Conservation (phyloP, 2,888 invertebrate species). For the Schizotus pectinicornis region DNA sequence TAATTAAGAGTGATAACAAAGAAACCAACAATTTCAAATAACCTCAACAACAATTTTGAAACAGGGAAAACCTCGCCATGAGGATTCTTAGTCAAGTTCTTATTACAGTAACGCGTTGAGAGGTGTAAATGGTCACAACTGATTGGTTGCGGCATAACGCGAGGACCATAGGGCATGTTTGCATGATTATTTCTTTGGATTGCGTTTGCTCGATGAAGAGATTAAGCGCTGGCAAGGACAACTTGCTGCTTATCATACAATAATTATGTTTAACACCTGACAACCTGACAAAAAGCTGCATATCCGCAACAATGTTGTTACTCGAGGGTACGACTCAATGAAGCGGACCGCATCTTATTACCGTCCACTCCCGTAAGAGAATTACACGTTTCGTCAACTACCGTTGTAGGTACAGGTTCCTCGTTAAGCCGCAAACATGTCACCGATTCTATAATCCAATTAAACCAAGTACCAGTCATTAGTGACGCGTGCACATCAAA, state of each 20-base stretch:
- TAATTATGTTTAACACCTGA: constrained; percentile 15
- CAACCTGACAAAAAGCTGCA: constrained; percentile 15
- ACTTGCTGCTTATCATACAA: constrained; percentile 17
- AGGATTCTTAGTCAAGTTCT: too few relatives aligned
- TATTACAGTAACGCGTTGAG: too few relatives aligned
- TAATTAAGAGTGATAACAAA: too few relatives aligned
- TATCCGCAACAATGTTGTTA: constrained; percentile 15
- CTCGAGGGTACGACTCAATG: constrained; percentile 20
- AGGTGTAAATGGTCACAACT: too few relatives aligned
- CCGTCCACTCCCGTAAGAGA: constrained; percentile 2
- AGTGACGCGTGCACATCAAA: constrained; percentile 6
- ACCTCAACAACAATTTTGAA: background rate
- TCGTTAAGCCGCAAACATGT: too few relatives aligned
- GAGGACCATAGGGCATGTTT: too few relatives aligned
- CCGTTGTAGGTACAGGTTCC: too few relatives aligned
- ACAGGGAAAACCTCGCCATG: background rate
- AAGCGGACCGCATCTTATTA: constrained; percentile 21
- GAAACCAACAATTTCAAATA: too few relatives aligned
- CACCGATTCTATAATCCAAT: background rate
- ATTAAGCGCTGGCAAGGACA: too few relatives aligned
- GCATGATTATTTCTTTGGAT: too few relatives aligned
- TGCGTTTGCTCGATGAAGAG: too few relatives aligned
- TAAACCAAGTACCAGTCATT: constrained; percentile 3
- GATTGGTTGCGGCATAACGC: too few relatives aligned
- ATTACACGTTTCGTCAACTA: constrained; percentile 10